Percentiles rank a stretch among this genome's conserved stretches.
phyloP scores from a whole-genome alignment of 2,888 invertebrate species.

The Euzophera pinguis region DNA sequence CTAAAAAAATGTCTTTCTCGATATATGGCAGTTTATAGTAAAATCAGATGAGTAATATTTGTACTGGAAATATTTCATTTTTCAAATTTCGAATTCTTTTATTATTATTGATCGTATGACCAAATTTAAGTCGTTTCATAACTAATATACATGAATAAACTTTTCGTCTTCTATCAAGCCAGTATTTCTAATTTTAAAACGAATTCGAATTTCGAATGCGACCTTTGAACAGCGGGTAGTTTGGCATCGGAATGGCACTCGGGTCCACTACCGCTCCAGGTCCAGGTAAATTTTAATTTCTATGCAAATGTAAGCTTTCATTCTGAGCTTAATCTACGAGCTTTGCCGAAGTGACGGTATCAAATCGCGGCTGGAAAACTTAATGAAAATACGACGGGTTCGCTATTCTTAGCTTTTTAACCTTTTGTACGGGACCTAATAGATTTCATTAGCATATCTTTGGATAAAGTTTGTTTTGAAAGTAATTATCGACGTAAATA shows the following conservation, averaged over 20 bases:
- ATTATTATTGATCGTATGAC: too few species aligned
- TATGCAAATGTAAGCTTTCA: slow-evolving; percentile 76
- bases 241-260: slow-evolving; percentile 60
- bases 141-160: too few species aligned
- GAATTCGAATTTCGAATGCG: slow-evolving; percentile 44
- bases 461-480: not conserved
- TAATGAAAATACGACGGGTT: slow-evolving; percentile 63
- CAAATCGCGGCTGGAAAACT: slow-evolving; percentile 63
- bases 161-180: not conserved
- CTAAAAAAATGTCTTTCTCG: too few species aligned
- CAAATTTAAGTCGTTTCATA: too few species aligned
- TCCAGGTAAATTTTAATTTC: slow-evolving; percentile 79
- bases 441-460: slow-evolving; percentile 4
- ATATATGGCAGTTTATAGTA: too few species aligned
- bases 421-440: not conserved
- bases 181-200: slow-evolving; percentile 11
- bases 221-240: slow-evolving; percentile 42
- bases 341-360: slow-evolving; percentile 61
- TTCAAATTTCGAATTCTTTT: too few species aligned
- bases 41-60: too few species aligned
- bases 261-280: slow-evolving; percentile 56
- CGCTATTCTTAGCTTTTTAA: slow-evolving; percentile 26
- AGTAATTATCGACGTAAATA: not conserved
- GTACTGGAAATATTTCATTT: too few species aligned
- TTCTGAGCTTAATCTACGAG: slow-evolving; percentile 69